Evolutionary conservation across 2,888 invertebrate genomes (phyloP).

Genomic region (Mesorhabditis sp.): DNA sequence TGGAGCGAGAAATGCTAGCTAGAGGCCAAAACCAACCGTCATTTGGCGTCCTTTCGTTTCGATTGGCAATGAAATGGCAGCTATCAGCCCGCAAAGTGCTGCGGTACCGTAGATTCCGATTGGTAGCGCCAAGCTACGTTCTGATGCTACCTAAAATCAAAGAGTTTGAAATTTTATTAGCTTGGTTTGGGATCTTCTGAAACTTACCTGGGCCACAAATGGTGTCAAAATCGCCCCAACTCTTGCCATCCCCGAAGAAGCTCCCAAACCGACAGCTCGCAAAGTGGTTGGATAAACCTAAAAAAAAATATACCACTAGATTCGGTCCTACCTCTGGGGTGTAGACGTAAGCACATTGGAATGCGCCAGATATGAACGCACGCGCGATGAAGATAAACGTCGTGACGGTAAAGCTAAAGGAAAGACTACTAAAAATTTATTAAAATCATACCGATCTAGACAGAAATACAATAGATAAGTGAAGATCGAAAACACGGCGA

Average conservation of each 20-base stretch:
- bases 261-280: constrained; percentile 83
- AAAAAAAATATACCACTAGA: constrained; percentile 12
- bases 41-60: constrained; percentile 76
- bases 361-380: constrained; percentile 86
- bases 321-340: constrained; percentile 74
- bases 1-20: no score
- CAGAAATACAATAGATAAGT: constrained; percentile 72
- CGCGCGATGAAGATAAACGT: constrained; percentile 80
- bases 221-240: constrained; percentile 90
- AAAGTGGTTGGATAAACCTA: constrained; percentile 82
- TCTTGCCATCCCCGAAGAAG: constrained; percentile 83
- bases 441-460: constrained; percentile 40
- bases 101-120: constrained; percentile 76
- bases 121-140: constrained; percentile 72
- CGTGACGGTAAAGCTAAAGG: constrained; percentile 65
- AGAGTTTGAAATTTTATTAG: constrained; percentile 9
- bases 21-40: constrained; percentile 20
- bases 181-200: neutral
- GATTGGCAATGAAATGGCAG: constrained; percentile 77
- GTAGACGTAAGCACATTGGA: constrained; percentile 91
- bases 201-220: constrained; percentile 79
- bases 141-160: constrained; percentile 69
- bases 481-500: constrained; percentile 75
- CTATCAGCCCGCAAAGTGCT: constrained; percentile 73
- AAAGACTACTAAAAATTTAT: neutral